phyloP scores from a whole-genome alignment of 2,113 vertebrate species.

The Octodon degus region DNA sequence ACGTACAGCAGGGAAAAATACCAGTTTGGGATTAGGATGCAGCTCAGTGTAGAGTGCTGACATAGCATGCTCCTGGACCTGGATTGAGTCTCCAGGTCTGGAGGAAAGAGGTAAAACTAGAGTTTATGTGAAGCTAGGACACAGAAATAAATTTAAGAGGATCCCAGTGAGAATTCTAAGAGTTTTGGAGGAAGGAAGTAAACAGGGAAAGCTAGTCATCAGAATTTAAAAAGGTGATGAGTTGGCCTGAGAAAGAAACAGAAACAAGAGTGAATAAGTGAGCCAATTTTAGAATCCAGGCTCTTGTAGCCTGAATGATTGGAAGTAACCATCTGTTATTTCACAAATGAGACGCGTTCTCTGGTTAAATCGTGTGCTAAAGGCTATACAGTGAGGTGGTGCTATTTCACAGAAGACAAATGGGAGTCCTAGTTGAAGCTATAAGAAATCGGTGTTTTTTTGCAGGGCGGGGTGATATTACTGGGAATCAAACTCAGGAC shows the following conservation, averaged over 20 bases:
- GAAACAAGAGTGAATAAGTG: slow-evolving; percentile 1
- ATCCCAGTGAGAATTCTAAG: slow-evolving; percentile 17
- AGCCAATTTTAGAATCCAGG: slow-evolving; percentile 27
- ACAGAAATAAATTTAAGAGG: background rate
- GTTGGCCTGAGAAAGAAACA: background rate
- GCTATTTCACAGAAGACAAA: slow-evolving; percentile 4
- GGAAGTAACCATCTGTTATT: background rate
- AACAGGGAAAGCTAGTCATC: slow-evolving; percentile 34
- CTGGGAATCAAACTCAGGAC: too few relatives aligned
- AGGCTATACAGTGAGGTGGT: background rate
- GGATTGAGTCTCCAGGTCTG: background rate
- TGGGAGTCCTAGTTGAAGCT: background rate
- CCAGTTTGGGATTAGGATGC: background rate
- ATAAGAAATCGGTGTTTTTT: background rate
- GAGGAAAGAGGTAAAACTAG: background rate
- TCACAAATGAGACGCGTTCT: slow-evolving; percentile 24
- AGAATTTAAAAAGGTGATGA: slow-evolving; percentile 22
- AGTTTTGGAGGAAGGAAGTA: background rate
- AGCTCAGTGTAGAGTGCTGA: background rate
- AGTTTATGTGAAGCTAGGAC: slow-evolving; percentile 6
- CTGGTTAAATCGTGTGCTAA: slow-evolving; percentile 29
- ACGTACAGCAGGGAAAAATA: background rate
- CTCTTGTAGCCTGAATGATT: slow-evolving; percentile 24
- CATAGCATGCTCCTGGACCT: background rate
- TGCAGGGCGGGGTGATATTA: too few relatives aligned